Evolutionary conservation across 2,113 vertebrate species (phyloP).

Genomic region (Petrocephalus microphthalmus): DNA sequence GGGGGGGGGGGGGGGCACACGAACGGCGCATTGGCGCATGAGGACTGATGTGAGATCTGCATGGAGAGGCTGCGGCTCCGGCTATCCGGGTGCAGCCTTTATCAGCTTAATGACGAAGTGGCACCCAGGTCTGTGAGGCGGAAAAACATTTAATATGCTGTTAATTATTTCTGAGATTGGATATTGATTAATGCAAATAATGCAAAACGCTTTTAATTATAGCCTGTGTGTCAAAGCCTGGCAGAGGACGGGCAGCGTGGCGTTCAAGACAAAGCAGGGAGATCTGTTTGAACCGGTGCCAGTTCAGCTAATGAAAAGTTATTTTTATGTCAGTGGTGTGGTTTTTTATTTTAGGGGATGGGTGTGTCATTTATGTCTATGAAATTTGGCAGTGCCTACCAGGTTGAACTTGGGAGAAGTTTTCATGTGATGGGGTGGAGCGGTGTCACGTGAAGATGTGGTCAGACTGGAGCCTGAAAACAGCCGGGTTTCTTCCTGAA

Average conservation of each 20-base stretch:
- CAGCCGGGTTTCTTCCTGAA: not conserved
- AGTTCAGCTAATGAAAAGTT: conserved; percentile 24
- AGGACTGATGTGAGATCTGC: not conserved
- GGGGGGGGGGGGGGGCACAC: not conserved
- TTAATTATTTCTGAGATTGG: conserved; percentile 69
- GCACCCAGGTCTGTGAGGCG: conserved; percentile 50
- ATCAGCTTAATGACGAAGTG: conserved; percentile 57
- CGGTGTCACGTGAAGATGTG: not conserved
- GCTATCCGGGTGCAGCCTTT: conserved; percentile 35
- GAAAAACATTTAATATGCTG: conserved; percentile 65
- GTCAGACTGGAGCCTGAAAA: not conserved
- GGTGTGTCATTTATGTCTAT: not conserved
- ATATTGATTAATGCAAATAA: conserved; percentile 60
- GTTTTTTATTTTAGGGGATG: not conserved
- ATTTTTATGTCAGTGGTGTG: conserved; percentile 14
- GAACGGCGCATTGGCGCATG: not conserved
- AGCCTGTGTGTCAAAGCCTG: conserved; percentile 44
- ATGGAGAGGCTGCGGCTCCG: not conserved
- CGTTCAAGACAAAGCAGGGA: conserved; percentile 39
- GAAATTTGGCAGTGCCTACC: not conserved
- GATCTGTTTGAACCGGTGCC: conserved; percentile 32
- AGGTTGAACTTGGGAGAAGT: not conserved
- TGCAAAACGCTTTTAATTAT: conserved; percentile 61
- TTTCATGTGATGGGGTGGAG: not conserved
- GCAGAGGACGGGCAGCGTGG: conserved; percentile 44